phyloP scores from a whole-genome alignment of 2,888 invertebrate genomes.

The Abscondita cerata region DNA sequence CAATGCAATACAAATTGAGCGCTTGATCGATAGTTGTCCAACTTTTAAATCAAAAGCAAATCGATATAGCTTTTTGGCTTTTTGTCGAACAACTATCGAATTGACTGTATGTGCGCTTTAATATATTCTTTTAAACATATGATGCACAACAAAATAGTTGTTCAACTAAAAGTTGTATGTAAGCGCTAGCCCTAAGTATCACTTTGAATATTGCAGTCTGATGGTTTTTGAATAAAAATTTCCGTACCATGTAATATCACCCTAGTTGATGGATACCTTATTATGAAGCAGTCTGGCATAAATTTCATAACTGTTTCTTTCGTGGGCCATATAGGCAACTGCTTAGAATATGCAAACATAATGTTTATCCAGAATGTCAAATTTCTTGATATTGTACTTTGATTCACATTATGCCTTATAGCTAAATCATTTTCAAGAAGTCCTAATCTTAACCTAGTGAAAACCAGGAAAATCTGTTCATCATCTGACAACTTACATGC shows the following conservation, averaged over 20 bases:
- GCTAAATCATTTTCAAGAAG: not conserved
- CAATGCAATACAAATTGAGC: no score
- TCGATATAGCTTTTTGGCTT: no score
- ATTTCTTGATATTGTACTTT: not conserved
- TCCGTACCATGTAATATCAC: not conserved
- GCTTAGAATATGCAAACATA: not conserved
- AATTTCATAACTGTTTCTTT: not conserved
- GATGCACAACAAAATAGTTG: no score
- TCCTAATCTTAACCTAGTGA: not conserved
- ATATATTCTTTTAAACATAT: no score
- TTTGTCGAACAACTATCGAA: no score
- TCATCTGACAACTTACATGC: no score
- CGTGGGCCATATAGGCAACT: not conserved
- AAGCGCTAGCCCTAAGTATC: no score
- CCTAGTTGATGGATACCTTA: not conserved
- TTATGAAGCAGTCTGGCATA: not conserved
- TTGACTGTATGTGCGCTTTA: no score
- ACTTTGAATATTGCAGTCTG: no score
- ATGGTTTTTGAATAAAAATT: not conserved
- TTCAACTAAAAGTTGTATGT: no score
- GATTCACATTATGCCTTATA: not conserved
- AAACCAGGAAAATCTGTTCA: not conserved
- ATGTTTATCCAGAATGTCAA: not conserved
- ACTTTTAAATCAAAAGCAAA: no score
- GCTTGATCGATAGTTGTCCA: no score